A percentile compares a stretch with the other conserved stretches of the same genome.
Conservation (phyloP, 2,113 vertebrate species). For the Athene cunicularia region DNA sequence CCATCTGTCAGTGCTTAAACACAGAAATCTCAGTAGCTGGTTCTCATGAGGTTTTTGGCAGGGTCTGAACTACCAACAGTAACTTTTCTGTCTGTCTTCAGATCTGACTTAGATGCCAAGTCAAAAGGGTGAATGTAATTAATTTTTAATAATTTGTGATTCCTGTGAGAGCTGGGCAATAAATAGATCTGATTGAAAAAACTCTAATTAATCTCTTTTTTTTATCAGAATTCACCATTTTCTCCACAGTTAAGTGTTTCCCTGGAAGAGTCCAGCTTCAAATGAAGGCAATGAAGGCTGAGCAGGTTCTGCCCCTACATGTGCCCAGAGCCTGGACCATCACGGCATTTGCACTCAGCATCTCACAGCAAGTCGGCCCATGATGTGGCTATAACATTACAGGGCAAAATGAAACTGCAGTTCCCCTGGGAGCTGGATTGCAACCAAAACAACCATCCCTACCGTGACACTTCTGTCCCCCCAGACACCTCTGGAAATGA, state of each 20-base stretch:
- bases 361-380: rapidly evolving
- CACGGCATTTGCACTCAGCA: rapidly evolving
- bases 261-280: not conserved
- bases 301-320: not conserved
- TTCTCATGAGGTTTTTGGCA: slow-evolving; percentile 2
- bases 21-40: slow-evolving; percentile 8
- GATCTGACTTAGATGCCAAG: not conserved
- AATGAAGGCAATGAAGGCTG: not conserved
- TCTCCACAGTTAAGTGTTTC: not conserved
- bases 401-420: not conserved
- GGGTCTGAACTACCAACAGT: not conserved
- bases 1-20: slow-evolving; percentile 37
- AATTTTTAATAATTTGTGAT: not conserved
- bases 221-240: not conserved
- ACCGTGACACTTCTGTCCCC: not conserved
- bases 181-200: not conserved
- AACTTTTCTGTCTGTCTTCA: slow-evolving; percentile 3
- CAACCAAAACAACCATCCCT: not conserved
- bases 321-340: rapidly evolving
- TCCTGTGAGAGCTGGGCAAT: not conserved
- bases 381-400: not conserved
- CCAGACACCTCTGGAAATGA: not conserved
- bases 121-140: not conserved
- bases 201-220: not conserved
- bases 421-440: not conserved